Evolutionary conservation across 2,888 invertebrate species (phyloP).

Genomic region (Amphipoea oculea): DNA sequence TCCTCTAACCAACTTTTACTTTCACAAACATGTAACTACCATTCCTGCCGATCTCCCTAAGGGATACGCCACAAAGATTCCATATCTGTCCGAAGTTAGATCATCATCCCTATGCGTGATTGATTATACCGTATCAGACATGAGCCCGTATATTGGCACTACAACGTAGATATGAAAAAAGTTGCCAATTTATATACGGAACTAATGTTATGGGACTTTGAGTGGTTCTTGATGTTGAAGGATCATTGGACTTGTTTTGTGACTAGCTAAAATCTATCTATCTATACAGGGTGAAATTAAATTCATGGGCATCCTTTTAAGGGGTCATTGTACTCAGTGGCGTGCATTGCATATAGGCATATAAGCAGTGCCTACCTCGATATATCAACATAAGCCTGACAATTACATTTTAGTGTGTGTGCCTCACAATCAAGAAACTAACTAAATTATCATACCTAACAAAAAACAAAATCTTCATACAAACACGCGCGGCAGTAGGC

Average conservation of each 20-base stretch:
- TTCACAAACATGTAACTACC: conserved; percentile 7
- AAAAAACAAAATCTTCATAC: too few species aligned
- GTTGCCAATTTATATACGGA: conserved; percentile 38
- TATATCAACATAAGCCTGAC: too few species aligned
- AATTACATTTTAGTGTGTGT: too few species aligned
- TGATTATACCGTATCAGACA: conserved; percentile 51
- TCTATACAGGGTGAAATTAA: too few species aligned
- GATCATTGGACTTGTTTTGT: background rate
- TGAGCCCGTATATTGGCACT: conserved; percentile 38
- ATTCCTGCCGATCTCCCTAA: conserved; percentile 26
- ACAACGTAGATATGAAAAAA: conserved; percentile 55
- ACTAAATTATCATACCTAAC: too few species aligned
- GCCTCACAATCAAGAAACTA: too few species aligned
- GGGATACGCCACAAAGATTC: conserved; percentile 35
- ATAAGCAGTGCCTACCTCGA: too few species aligned
- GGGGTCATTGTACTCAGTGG: too few species aligned
- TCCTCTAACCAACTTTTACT: conserved; percentile 1
- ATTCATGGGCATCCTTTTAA: too few species aligned
- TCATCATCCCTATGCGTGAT: conserved; percentile 48
- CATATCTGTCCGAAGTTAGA: conserved; percentile 36
- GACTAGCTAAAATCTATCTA: background rate
- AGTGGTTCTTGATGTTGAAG: conserved; percentile 3
- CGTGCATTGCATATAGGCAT: too few species aligned
- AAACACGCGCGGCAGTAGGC: too few species aligned
- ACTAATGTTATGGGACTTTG: conserved; percentile 24